Percentiles rank a stretch among this genome's conserved stretches.
Evolutionary conservation across 1,140 invertebrate genomes (phyloP).

Genomic region (Eciton burchellii): DNA sequence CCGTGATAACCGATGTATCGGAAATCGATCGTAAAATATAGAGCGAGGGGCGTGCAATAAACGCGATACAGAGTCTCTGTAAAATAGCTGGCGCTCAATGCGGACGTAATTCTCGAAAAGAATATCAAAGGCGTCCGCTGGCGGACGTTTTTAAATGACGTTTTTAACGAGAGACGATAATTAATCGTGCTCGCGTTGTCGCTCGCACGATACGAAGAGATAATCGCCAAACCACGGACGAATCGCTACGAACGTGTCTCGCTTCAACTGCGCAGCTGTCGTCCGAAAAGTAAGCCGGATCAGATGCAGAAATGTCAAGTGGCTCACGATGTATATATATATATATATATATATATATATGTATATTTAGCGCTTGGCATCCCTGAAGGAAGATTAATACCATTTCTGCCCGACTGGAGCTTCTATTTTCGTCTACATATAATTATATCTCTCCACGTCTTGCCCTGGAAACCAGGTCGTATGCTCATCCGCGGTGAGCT

Average conservation of each 20-base stretch:
- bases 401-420: slow-evolving; percentile 19
- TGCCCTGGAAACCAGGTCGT: slow-evolving; percentile 40
- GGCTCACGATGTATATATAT: too few species aligned
- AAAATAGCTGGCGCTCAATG: slow-evolving; percentile 11
- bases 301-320: slow-evolving; percentile 22
- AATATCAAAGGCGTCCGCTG: not conserved
- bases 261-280: not conserved
- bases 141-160: slow-evolving; percentile 35
- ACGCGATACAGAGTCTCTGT: slow-evolving; percentile 22
- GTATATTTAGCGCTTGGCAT: not conserved
- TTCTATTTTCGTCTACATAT: slow-evolving; percentile 48
- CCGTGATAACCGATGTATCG: slow-evolving; percentile 48
- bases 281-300: slow-evolving; percentile 8
- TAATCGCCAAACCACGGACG: not conserved
- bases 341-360: too few species aligned
- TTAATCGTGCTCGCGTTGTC: not conserved
- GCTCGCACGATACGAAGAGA: not conserved
- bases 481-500: not conserved
- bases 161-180: slow-evolving; percentile 23
- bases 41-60: slow-evolving; percentile 25
- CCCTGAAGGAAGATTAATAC: not conserved
- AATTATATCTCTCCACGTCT: slow-evolving; percentile 52
- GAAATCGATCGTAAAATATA: slow-evolving; percentile 54
- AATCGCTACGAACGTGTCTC: not conserved
- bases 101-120: slow-evolving; percentile 24